phyloP scores from a whole-genome alignment of 2,888 invertebrate genomes.

The Pemphredon lugubris region DNA sequence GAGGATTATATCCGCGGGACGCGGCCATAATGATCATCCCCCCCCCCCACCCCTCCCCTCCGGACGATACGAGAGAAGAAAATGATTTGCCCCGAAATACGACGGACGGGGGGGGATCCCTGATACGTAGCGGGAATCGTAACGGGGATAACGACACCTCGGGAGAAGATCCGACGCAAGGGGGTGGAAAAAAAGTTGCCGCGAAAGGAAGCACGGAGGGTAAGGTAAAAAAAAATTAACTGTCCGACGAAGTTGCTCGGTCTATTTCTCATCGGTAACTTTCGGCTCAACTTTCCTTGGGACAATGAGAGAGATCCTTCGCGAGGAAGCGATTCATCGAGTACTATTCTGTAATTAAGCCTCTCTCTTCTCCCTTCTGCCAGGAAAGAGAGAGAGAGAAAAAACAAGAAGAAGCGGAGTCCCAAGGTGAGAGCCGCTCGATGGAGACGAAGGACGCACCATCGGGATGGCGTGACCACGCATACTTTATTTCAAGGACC shows the following conservation, averaged over 20 bases:
- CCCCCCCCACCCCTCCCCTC: no score
- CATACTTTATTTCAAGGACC: conserved; percentile 65
- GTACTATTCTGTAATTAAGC: background rate
- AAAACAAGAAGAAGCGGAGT: background rate
- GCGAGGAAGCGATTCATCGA: background rate
- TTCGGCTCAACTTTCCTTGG: background rate
- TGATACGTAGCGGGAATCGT: no score
- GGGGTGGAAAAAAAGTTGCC: no score
- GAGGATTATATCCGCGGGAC: no score
- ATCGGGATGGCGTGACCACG: conserved; percentile 59
- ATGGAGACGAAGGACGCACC: background rate
- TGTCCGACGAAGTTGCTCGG: background rate
- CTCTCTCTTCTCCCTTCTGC: background rate
- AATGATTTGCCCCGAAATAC: no score
- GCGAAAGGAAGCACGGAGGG: no score
- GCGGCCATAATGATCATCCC: no score
- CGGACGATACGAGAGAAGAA: no score
- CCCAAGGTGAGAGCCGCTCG: no score
- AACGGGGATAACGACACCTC: background rate
- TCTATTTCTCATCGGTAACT: conserved; percentile 13
- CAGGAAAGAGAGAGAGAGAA: no score
- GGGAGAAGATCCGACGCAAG: no score
- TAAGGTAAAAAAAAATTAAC: conserved; percentile 3
- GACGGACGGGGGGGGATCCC: no score
- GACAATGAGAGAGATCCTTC: background rate